Conservation (phyloP, 2,797 vertebrate species). For the Gymnopithys bicolor region DNA sequence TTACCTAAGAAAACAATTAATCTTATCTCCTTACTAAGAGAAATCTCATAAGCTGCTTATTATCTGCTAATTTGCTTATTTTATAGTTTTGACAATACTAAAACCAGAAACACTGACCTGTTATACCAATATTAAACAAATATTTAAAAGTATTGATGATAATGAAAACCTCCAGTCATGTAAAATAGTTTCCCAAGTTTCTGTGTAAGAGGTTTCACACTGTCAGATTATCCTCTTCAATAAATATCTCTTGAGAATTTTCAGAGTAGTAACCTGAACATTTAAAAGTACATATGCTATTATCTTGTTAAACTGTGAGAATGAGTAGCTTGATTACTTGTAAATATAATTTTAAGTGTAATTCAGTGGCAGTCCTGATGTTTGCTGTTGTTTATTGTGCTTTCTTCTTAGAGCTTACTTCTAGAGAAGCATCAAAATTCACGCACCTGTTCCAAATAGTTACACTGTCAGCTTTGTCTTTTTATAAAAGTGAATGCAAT, state of each 20-base stretch:
- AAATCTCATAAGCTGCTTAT: slow-evolving; percentile 51
- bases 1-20: slow-evolving; percentile 35
- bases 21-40: slow-evolving; percentile 30
- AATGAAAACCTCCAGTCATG: not conserved
- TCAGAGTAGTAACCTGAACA: not conserved
- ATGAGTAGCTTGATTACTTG: not conserved
- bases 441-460: not conserved
- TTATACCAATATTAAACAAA: not conserved
- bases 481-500: not conserved
- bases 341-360: not conserved
- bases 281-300: not conserved
- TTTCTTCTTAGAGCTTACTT: not conserved
- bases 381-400: not conserved
- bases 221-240: not conserved
- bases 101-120: not conserved
- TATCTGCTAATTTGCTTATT: slow-evolving; percentile 16
- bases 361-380: not conserved
- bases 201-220: not conserved
- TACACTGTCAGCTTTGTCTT: not conserved
- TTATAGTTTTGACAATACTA: not conserved
- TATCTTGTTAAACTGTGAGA: not conserved
- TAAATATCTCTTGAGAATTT: not conserved
- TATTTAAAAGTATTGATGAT: not conserved
- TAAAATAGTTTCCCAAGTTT: not conserved
- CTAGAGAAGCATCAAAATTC: not conserved